Evolutionary conservation across 1,140 invertebrate species (phyloP), one percentile per base, ranked within the genome.

Genomic region (Meteorus sp.): DNA sequence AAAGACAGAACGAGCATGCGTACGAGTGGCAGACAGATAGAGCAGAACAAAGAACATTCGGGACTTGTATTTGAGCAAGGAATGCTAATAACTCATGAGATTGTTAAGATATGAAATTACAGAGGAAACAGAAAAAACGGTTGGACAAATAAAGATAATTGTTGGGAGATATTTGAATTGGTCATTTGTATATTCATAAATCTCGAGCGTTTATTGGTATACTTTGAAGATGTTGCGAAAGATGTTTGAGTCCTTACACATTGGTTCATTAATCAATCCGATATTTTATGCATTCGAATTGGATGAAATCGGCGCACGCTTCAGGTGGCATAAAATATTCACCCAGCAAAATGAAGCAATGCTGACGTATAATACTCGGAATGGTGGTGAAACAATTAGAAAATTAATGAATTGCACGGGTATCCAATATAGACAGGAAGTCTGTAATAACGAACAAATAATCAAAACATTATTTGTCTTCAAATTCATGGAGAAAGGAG

Each of bases 371-470:
- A 87, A 83, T 0, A 91, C 87, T 8, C 90, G 76, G 37, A 86
- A 82, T 45, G 84, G 74, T 2, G 88, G 81, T 0, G 88, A 86
- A 23, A 92, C 71, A 22, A 89, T 68, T 15, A 84, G 72, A 74
- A 92, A 92, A 71, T 92, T 93, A 8, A 90, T 68, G 0, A 84
- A 83, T 77, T 92, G 89, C 1, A 85, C 87, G 1, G 90, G 90
- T 9, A 92, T 69, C 91, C 91, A 93, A 68, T 90, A 93, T 29
- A 85, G 76, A 60, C 89, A 91, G 25, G 88, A 89, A 0, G 85
- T 84, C 65, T 77, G 50, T 25, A 69, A 70, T 20, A 6, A 55
- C 41, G 56, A 25, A 60, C 57, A 13, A 44, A 35, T 31, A 55
- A 11, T 15, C 5, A 48, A 37, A 48, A 9, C 13, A 20, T 13